These are phyloP conservation scores for Amblyopsis rosae DNA, from an alignment of 2,113 vertebrate species.

Conservation along the genomic window DNA sequence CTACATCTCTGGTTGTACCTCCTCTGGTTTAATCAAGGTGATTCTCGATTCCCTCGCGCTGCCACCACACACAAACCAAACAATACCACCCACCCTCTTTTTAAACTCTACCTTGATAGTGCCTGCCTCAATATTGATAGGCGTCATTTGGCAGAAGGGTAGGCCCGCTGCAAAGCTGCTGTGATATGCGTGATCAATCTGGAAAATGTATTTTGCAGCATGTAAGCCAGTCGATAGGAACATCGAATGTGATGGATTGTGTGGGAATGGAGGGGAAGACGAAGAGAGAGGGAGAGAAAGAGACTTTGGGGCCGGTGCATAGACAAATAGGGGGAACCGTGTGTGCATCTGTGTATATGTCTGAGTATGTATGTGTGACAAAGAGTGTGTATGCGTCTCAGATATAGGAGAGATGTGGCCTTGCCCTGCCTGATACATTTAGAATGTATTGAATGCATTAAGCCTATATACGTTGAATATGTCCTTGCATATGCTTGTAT, in stretches of 20 bases:
- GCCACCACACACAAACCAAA: constrained; percentile 37
- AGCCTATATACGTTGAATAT: constrained; percentile 57
- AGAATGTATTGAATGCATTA: constrained; percentile 64
- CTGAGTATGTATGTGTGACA: constrained; percentile 5
- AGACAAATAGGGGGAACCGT: constrained; percentile 52
- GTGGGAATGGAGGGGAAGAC: constrained; percentile 61
- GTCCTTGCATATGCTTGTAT: constrained; percentile 41
- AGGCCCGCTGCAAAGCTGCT: constrained; percentile 69
- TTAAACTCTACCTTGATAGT: constrained; percentile 64
- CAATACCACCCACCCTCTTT: constrained; percentile 37
- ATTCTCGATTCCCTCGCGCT: constrained; percentile 41
- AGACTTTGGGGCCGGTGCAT: constrained; percentile 29
- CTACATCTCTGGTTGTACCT: constrained; percentile 62
- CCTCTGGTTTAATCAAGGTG: constrained; percentile 65
- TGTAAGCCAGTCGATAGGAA: constrained; percentile 75
- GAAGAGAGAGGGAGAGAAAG: constrained; percentile 4
- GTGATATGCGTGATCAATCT: constrained; percentile 81
- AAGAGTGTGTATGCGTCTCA: constrained; percentile 2
- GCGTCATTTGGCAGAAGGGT: constrained; percentile 72
- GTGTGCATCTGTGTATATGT: constrained; percentile 6
- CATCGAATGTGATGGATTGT: constrained; percentile 79
- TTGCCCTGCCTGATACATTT: constrained; percentile 54
- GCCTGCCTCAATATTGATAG: constrained; percentile 74
- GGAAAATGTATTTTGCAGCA: constrained; percentile 80
- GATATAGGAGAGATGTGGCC: constrained; percentile 40